Evolutionary conservation across 2,797 vertebrate genomes (phyloP).

Genomic region (Salmo trutta): DNA sequence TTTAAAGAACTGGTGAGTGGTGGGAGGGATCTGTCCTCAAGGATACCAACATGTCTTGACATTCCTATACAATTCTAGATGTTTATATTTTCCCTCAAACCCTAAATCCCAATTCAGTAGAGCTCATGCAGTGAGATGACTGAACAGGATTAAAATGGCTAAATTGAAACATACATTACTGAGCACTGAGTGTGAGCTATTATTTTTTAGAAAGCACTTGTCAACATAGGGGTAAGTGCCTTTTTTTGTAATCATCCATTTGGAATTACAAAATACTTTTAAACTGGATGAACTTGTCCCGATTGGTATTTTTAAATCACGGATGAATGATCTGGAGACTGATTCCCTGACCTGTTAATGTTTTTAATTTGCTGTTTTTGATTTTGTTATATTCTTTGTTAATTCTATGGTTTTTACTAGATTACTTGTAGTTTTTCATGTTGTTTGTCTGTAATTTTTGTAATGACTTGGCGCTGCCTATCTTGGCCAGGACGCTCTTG

Average conservation of each 20-base stretch:
- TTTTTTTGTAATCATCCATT: background rate
- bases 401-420: too few relatives aligned
- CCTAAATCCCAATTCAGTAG: background rate
- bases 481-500: too few relatives aligned
- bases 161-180: background rate
- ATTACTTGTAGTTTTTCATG: too few relatives aligned
- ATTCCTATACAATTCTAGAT: background rate
- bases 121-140: background rate
- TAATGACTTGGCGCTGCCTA: too few relatives aligned
- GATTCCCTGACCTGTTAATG: too few relatives aligned
- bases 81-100: background rate
- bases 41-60: background rate
- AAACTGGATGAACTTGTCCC: too few relatives aligned
- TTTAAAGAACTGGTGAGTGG: slow-evolving; percentile 79
- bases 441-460: too few relatives aligned
- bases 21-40: background rate
- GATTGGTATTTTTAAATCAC: too few relatives aligned
- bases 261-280: too few relatives aligned
- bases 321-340: too few relatives aligned
- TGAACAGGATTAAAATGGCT: background rate
- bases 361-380: too few relatives aligned
- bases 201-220: slow-evolving; percentile 60
- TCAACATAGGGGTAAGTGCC: slow-evolving; percentile 64
- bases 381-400: too few relatives aligned
- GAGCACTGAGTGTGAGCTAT: background rate